phyloP scores from a whole-genome alignment of 2,888 invertebrate species.

The Polydrusus pterygomalis region DNA sequence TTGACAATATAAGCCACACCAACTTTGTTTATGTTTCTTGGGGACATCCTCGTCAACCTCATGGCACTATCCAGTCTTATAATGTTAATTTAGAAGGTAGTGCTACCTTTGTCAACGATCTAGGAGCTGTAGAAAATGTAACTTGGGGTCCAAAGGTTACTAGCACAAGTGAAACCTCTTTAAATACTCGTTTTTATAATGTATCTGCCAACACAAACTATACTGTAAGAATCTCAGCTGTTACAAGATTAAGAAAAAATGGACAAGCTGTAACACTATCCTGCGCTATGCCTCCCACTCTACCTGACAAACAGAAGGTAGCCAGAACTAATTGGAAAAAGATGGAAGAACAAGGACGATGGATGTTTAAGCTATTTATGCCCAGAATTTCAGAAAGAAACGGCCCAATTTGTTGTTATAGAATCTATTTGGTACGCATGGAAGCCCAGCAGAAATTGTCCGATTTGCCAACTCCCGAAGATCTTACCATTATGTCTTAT shows the following conservation, averaged over 20 bases:
- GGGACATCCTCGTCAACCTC: constrained; percentile 82
- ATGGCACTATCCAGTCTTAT: constrained; percentile 87
- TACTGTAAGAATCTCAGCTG: constrained; percentile 84
- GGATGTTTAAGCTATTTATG: constrained; percentile 84
- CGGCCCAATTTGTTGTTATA: constrained; percentile 91
- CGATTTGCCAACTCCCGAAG: constrained; percentile 81
- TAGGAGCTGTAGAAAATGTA: constrained; percentile 73
- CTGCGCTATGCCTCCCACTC: constrained; percentile 83
- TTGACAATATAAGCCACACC: constrained; percentile 76
- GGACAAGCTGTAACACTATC: constrained; percentile 79
- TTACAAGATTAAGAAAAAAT: constrained; percentile 83
- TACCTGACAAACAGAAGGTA: constrained; percentile 80
- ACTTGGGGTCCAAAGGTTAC: constrained; percentile 78
- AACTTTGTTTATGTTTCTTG: constrained; percentile 83
- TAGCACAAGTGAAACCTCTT: constrained; percentile 74
- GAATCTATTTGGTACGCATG: constrained; percentile 86
- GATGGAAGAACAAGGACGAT: constrained; percentile 78
- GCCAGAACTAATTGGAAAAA: constrained; percentile 78
- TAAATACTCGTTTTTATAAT: constrained; percentile 78
- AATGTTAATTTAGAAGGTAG: constrained; percentile 77
- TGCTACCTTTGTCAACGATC: constrained; percentile 75
- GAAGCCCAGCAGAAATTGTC: constrained; percentile 77
- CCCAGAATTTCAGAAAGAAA: constrained; percentile 89
- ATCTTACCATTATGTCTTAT: constrained; percentile 82
- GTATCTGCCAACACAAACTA: constrained; percentile 90